phyloP scores from a whole-genome alignment of 2,888 invertebrate genomes.

The Drosophila conformis region DNA sequence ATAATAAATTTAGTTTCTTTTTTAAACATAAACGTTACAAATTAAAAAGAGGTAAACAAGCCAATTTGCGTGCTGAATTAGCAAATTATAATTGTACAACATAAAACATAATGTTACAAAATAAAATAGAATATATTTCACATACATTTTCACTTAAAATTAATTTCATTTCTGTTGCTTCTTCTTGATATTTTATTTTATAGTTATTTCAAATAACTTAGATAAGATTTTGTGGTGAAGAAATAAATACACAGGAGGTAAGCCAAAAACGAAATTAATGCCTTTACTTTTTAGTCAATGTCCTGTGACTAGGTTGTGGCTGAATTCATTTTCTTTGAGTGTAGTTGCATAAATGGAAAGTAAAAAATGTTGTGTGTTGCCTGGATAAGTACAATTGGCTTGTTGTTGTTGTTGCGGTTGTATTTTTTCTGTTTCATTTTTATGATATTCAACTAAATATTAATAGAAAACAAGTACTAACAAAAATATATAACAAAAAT shows the following conservation, averaged over 20 bases:
- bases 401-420: slow-evolving; percentile 32
- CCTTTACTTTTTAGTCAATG: slow-evolving; percentile 5
- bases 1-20: slow-evolving; percentile 55
- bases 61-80: slow-evolving; percentile 53
- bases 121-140: slow-evolving; percentile 39
- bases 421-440: slow-evolving; percentile 39
- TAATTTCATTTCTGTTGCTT: slow-evolving; percentile 21
- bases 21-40: slow-evolving; percentile 52
- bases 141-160: slow-evolving; percentile 50
- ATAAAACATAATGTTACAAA: slow-evolving; percentile 45
- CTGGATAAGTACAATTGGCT: slow-evolving; percentile 76
- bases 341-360: slow-evolving; percentile 23
- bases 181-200: slow-evolving; percentile 59
- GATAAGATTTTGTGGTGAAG: slow-evolving; percentile 37
- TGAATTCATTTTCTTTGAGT: slow-evolving; percentile 8
- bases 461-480: slow-evolving; percentile 81
- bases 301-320: slow-evolving; percentile 18
- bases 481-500: slow-evolving; percentile 82
- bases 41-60: slow-evolving; percentile 58
- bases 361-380: slow-evolving; percentile 36
- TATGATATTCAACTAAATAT: slow-evolving; percentile 69
- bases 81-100: slow-evolving; percentile 55
- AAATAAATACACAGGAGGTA: slow-evolving; percentile 20
- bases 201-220: slow-evolving; percentile 82
- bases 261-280: slow-evolving; percentile 16